A percentile compares a stretch with the other conserved stretches of the same genome.
phyloP scores from a whole-genome alignment of 1,140 invertebrate species.

The Ceratosolen fusciceps region DNA sequence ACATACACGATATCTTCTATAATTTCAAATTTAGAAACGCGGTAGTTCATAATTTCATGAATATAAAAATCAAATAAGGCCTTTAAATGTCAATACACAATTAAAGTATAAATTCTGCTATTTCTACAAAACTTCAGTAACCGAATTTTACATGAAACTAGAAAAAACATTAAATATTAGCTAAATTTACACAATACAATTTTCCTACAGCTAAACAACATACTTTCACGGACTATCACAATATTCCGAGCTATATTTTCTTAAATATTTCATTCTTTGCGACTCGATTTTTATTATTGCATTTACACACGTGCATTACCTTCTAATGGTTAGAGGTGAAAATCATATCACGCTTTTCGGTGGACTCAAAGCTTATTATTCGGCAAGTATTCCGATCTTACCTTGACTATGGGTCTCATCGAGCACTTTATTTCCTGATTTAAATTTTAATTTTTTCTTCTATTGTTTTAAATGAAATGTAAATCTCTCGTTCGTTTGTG shows the following conservation, averaged over 20 bases:
- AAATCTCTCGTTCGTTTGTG: conserved; percentile 23
- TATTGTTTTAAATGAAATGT: conserved; percentile 23
- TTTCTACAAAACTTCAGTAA: too few relatives aligned
- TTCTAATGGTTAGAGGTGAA: conserved; percentile 4
- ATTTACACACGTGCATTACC: not conserved
- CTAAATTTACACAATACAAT: not conserved
- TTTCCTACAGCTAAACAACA: not conserved
- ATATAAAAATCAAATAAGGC: too few relatives aligned
- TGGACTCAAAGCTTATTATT: not conserved
- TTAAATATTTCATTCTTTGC: not conserved
- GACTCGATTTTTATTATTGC: conserved; percentile 1
- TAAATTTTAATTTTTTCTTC: conserved; percentile 18
- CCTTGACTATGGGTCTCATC: conserved; percentile 1
- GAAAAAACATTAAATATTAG: not conserved
- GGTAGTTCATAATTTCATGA: too few relatives aligned
- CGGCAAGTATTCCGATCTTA: too few relatives aligned
- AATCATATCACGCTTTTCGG: not conserved
- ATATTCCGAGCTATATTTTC: not conserved
- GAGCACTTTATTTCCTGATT: conserved; percentile 4
- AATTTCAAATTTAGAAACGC: not conserved
- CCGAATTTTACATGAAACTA: not conserved
- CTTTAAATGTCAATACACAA: too few relatives aligned
- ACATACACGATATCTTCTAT: not conserved
- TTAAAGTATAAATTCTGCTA: too few relatives aligned
- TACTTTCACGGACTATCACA: not conserved